Base-by-base conservation (phyloP, 2,888 invertebrate species). In the Aspidiotus rigidus region DNA sequence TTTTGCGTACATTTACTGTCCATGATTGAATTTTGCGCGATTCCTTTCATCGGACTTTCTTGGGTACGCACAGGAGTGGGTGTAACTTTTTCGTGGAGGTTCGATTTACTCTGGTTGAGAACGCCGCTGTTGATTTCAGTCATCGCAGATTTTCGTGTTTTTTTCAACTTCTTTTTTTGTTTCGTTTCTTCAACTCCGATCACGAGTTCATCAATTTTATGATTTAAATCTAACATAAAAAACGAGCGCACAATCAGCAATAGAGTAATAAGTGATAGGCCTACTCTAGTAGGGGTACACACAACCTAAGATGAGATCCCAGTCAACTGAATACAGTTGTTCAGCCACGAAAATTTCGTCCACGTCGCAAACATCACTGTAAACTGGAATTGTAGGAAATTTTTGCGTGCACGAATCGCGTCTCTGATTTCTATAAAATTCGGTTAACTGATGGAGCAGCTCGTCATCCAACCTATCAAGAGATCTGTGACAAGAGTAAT, bases 111-210 rank as follows among this genome's bases (percentile, higher is more conserved):
- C 10, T 49, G 11, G 54, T 53, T 54, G n/a, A 64, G n/a, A 8
- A 40, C 54, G 15, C 40, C 16, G 16, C 54, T 40, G 7, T 17
- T 28, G 11, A 53, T 40, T 17, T 54, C 15, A 7, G 64, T 62
- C 62, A 40, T 54, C 53, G 64, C 54, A 49, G 40, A 54, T 40
- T 64, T 64, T 64, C 15, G 49, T 54, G n/a, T 28, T 54, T 64
- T 64, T 54, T n/a, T 64, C 64, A 10, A 54, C 54, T n/a, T 64
- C 62, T 15, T 62, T 62, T 62, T 13, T 49, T 17, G 17, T 62
- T 62, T n/a, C 44, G 28, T 28, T 28, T 28, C 28, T 28, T 28
- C 28, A 28, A 3, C 5, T 28, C 28, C 28, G 28, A 28, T 28
- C 28, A 28, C 28, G 5, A 28, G 28, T 28, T 28, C 28, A 28